Evolutionary conservation across 2,113 vertebrate genomes (phyloP).

Genomic region (Hassar affinis): DNA sequence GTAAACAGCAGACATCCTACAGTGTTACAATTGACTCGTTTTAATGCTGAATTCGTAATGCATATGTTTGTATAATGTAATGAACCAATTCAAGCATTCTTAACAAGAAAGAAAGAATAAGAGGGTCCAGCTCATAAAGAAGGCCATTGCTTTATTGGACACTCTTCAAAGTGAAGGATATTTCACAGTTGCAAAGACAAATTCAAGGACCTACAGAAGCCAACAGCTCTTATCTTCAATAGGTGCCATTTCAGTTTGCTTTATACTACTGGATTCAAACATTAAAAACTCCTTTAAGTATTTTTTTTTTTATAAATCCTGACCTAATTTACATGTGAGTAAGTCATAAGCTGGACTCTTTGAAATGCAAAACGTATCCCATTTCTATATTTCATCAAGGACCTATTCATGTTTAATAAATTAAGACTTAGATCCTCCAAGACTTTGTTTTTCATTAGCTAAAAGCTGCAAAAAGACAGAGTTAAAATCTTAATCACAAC

Average conservation of each 20-base stretch:
- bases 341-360: slow-evolving; percentile 93
- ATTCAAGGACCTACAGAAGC: slow-evolving; percentile 38
- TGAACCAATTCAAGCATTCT: background rate
- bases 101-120: slow-evolving; percentile 37
- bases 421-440: slow-evolving; percentile 94
- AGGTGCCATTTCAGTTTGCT: slow-evolving; percentile 41
- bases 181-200: slow-evolving; percentile 31
- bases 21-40: background rate
- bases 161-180: slow-evolving; percentile 40
- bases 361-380: slow-evolving; percentile 96
- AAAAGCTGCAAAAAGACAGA: slow-evolving; percentile 87
- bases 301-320: slow-evolving; percentile 79
- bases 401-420: slow-evolving; percentile 97
- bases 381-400: slow-evolving; percentile 97
- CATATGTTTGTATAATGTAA: slow-evolving; percentile 4
- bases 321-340: slow-evolving; percentile 94
- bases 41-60: background rate
- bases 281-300: slow-evolving; percentile 85
- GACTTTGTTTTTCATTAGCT: slow-evolving; percentile 95
- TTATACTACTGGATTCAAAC: slow-evolving; percentile 77
- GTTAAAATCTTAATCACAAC: slow-evolving; percentile 96
- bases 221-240: slow-evolving; percentile 45
- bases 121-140: background rate
- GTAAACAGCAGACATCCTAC: background rate
- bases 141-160: background rate